Evolutionary conservation across 2,113 vertebrate genomes (phyloP).

Genomic region (Hemichromis elongatus): DNA sequence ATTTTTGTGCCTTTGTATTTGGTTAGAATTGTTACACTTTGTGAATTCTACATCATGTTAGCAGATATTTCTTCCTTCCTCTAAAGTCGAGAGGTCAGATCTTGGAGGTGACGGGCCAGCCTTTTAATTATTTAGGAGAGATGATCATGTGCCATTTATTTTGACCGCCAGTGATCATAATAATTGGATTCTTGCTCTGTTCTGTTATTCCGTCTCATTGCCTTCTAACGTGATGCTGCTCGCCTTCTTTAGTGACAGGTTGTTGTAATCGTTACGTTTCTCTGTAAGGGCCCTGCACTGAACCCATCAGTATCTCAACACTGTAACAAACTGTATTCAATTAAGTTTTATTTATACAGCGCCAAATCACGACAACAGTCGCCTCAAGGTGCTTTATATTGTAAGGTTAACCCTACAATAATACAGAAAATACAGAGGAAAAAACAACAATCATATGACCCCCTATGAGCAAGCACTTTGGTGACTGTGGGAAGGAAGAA

Average conservation of each 20-base stretch:
- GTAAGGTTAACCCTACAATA: background rate
- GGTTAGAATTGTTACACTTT: background rate
- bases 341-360: background rate
- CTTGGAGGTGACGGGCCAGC: background rate
- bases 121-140: constrained; percentile 25
- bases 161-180: background rate
- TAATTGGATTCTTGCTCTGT: background rate
- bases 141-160: background rate
- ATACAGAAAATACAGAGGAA: background rate
- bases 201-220: background rate
- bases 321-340: background rate
- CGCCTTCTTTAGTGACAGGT: background rate
- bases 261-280: background rate
- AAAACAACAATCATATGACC: background rate
- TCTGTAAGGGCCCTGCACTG: background rate
- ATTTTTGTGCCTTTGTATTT: background rate
- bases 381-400: background rate
- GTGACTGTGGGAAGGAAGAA: background rate
- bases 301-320: background rate
- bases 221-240: background rate
- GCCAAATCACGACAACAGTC: background rate
- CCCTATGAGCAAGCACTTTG: background rate
- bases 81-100: background rate
- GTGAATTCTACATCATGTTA: background rate
- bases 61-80: background rate